These are phyloP conservation scores for Leuciscus idus DNA, from an alignment of 2,113 vertebrate genomes.

Conservation along the genomic window DNA sequence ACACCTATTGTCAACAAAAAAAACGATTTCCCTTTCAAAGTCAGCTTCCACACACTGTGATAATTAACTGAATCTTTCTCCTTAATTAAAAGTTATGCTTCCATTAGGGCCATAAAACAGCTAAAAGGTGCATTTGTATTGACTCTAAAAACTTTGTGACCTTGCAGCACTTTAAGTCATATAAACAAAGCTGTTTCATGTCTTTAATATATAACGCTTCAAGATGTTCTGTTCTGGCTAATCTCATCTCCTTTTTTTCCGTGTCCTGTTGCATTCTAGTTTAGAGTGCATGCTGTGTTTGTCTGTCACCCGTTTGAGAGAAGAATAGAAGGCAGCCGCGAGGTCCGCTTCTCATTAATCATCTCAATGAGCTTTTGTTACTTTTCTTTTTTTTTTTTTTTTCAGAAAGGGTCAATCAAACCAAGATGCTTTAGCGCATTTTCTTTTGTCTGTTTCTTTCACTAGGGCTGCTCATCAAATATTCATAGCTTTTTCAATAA, in stretches of 20 bases:
- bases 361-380: conserved; percentile 40
- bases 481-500: conserved; percentile 56
- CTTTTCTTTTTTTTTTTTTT: conserved; percentile 40
- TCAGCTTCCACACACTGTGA: neutral
- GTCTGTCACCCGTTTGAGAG: conserved; percentile 23
- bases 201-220: neutral
- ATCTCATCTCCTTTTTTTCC: neutral
- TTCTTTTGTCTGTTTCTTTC: conserved; percentile 45
- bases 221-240: conserved; percentile 1
- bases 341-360: conserved; percentile 23
- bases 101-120: conserved; percentile 8
- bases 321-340: conserved; percentile 23
- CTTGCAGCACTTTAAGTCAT: conserved; percentile 2
- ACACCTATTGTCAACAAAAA: neutral
- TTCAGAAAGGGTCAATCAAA: conserved; percentile 45
- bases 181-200: conserved; percentile 3
- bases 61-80: neutral
- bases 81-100: neutral
- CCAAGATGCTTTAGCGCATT: conserved; percentile 28
- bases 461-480: conserved; percentile 46
- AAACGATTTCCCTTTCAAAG: neutral
- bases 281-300: conserved; percentile 22
- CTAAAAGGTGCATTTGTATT: neutral
- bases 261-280: conserved; percentile 8
- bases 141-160: neutral